Percentiles rank a stretch among this genome's conserved stretches.
phyloP scores from a whole-genome alignment of 2,113 vertebrate species.

The Dasyprocta punctata region DNA sequence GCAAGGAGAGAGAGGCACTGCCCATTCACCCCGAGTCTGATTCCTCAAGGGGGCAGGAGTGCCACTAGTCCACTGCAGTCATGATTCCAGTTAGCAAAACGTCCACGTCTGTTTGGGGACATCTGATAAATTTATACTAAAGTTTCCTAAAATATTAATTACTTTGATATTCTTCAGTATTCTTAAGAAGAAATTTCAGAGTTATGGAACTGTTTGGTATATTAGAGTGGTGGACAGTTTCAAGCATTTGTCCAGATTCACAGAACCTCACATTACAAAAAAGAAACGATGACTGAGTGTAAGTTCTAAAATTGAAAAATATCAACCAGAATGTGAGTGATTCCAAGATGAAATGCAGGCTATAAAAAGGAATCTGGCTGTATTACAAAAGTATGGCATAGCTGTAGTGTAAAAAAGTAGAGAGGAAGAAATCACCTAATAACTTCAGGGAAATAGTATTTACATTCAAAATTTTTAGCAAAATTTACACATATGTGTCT shows the following conservation, averaged over 20 bases:
- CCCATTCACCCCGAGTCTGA: neutral
- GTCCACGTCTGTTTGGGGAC: neutral
- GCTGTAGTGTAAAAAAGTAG: too few species aligned
- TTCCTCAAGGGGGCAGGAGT: neutral
- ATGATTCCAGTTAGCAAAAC: neutral
- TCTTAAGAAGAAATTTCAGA: neutral
- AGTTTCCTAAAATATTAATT: neutral
- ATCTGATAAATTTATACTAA: neutral
- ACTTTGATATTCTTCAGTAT: neutral
- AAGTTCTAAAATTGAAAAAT: constrained; percentile 6
- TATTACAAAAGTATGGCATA: neutral
- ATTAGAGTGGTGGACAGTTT: neutral
- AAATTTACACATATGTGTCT: too few species aligned
- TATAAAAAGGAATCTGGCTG: neutral
- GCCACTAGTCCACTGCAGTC: neutral
- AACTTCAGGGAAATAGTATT: too few species aligned
- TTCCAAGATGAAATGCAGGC: neutral
- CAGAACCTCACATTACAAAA: neutral
- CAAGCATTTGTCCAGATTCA: neutral
- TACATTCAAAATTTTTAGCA: too few species aligned
- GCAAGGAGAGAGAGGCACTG: too few species aligned
- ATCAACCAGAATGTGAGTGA: neutral
- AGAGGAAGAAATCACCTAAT: too few species aligned
- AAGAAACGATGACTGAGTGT: neutral
- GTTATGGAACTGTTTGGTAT: neutral